These are phyloP conservation scores for Clunio marinus DNA, from an alignment of 2,888 invertebrate species.

Conservation along the genomic window DNA sequence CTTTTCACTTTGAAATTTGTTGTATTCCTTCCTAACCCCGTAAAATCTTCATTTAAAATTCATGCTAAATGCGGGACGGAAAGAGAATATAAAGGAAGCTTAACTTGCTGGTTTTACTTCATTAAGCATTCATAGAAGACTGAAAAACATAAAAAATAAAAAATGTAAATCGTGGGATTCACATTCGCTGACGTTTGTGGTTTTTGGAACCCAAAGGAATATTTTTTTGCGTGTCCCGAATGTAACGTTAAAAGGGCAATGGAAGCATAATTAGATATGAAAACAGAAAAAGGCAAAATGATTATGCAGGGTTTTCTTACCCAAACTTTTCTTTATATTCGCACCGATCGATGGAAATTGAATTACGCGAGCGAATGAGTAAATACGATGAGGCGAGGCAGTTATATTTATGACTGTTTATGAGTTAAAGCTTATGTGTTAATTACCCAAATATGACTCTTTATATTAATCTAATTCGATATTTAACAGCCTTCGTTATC, in stretches of 20 bases:
- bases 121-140: not conserved
- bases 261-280: conserved; percentile 30
- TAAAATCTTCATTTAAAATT: not conserved
- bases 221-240: not conserved
- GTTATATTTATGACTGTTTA: no score
- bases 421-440: not conserved
- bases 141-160: not conserved
- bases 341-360: not conserved
- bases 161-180: conserved; percentile 17
- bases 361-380: no score
- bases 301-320: conserved; percentile 16
- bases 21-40: not conserved
- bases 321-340: no score
- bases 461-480: not conserved
- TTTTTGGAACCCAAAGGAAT: not conserved
- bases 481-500: not conserved
- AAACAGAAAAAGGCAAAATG: conserved; percentile 1
- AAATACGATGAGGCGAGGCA: no score
- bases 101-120: conserved; percentile 5
- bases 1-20: not conserved
- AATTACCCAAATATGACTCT: not conserved
- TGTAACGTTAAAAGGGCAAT: not conserved
- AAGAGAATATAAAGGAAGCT: not conserved
- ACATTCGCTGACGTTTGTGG: conserved; percentile 28
- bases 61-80: not conserved